phyloP scores from a whole-genome alignment of 1,140 invertebrate species.

The Tetramorium simillimum region DNA sequence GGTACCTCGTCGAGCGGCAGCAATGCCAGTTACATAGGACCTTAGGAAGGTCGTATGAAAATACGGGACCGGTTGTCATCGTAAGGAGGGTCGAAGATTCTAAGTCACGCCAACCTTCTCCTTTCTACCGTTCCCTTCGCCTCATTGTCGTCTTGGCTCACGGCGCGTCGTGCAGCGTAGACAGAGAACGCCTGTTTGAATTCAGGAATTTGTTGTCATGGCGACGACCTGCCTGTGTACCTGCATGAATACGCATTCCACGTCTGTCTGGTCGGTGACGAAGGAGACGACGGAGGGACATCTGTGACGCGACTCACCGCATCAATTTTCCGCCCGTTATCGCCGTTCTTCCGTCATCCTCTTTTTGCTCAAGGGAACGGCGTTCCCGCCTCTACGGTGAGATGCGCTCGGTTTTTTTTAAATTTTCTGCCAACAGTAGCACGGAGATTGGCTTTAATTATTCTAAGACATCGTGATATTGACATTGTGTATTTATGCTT shows the following conservation, averaged over 20 bases:
- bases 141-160: conserved; percentile 29
- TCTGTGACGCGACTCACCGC: conserved; percentile 35
- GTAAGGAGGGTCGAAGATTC: conserved; percentile 45
- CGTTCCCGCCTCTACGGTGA: not conserved
- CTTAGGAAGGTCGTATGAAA: not conserved
- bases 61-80: not conserved
- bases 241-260: conserved; percentile 32
- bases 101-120: not conserved
- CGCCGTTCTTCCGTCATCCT: conserved; percentile 17
- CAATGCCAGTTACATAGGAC: conserved; percentile 1
- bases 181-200: conserved; percentile 34
- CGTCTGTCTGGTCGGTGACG: conserved; percentile 20
- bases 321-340: conserved; percentile 35
- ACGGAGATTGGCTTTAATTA: conserved; percentile 23
- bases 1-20: conserved; percentile 3
- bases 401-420: conserved; percentile 9
- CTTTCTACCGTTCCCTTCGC: not conserved
- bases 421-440: conserved; percentile 17
- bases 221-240: conserved; percentile 31
- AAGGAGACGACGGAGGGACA: conserved; percentile 19
- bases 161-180: not conserved
- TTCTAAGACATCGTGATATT: not conserved
- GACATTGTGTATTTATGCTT: not conserved
- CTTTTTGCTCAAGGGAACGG: conserved; percentile 31
- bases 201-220: conserved; percentile 52